Evolutionary conservation across 2,888 invertebrate genomes (phyloP).

Genomic region (Dicyrtoma fusca): DNA sequence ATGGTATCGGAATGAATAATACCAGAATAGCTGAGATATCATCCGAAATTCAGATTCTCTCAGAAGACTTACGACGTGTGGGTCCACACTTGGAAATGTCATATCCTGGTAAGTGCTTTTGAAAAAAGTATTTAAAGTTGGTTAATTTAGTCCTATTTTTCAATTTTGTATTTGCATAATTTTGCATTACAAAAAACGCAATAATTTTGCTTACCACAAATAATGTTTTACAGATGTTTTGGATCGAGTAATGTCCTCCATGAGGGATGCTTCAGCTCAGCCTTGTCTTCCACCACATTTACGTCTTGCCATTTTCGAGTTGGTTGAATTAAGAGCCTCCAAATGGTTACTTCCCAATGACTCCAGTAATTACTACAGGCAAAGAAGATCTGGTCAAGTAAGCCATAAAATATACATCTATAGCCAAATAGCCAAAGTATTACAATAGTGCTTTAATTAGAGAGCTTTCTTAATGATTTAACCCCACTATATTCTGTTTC

Average conservation of each 20-base stretch:
- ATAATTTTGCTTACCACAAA: background rate
- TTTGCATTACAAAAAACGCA: too few species aligned
- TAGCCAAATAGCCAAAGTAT: too few species aligned
- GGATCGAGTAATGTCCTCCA: slow-evolving; percentile 53
- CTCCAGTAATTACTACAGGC: slow-evolving; percentile 78
- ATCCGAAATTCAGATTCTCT: slow-evolving; percentile 51
- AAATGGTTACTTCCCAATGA: slow-evolving; percentile 70
- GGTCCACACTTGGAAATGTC: slow-evolving; percentile 53
- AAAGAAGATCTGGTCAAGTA: slow-evolving; percentile 52
- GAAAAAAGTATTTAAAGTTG: background rate
- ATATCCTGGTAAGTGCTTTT: slow-evolving; percentile 47
- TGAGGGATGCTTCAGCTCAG: slow-evolving; percentile 54
- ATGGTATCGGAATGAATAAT: slow-evolving; percentile 52
- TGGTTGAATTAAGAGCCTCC: slow-evolving; percentile 89
- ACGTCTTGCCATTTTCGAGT: slow-evolving; percentile 69
- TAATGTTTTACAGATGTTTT: slow-evolving; percentile 42
- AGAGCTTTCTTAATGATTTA: too few species aligned
- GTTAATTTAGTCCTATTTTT: background rate
- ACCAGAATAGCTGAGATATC: slow-evolving; percentile 52
- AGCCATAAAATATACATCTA: background rate
- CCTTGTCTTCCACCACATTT: slow-evolving; percentile 49
- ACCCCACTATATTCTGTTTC: background rate
- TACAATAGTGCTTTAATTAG: too few species aligned
- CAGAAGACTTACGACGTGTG: slow-evolving; percentile 51
- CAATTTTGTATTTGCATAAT: too few species aligned